A percentile compares a stretch with the other conserved stretches of the same genome.
phyloP scores from a whole-genome alignment of 1,140 invertebrate species.

The Megalopta genalis region DNA sequence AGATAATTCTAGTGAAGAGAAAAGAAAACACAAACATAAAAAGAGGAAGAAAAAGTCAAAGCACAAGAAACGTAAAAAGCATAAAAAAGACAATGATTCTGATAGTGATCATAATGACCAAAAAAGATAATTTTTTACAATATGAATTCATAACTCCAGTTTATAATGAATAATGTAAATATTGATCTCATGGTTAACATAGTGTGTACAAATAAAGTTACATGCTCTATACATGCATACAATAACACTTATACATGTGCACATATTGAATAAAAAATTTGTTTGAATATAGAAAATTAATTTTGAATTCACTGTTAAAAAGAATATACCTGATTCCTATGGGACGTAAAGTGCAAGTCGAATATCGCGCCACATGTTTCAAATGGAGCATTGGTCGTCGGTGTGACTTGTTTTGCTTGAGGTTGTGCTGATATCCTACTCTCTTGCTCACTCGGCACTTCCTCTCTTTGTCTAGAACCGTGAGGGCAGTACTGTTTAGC shows the following conservation, averaged over 20 bases:
- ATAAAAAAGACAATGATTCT: slow-evolving; percentile 68
- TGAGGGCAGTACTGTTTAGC: too few relatives aligned
- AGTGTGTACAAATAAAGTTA: neutral
- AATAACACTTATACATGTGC: neutral
- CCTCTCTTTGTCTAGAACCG: too few relatives aligned
- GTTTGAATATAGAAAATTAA: too few relatives aligned
- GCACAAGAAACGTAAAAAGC: slow-evolving; percentile 74
- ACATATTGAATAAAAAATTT: neutral
- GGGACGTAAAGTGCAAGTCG: too few relatives aligned
- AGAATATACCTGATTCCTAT: too few relatives aligned
- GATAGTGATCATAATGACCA: slow-evolving; percentile 57
- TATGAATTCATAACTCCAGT: neutral
- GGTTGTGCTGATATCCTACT: too few relatives aligned
- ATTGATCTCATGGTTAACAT: neutral
- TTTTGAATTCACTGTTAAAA: too few relatives aligned
- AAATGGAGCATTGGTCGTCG: too few relatives aligned
- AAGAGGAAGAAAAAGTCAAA: slow-evolving; percentile 74
- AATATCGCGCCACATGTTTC: too few relatives aligned
- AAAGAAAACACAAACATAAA: slow-evolving; percentile 71
- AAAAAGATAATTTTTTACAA: slow-evolving; percentile 8
- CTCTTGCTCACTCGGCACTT: too few relatives aligned
- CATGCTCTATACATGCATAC: neutral
- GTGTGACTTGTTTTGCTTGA: too few relatives aligned
- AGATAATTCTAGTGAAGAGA: slow-evolving; percentile 57
- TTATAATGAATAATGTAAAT: slow-evolving; percentile 5